Percentiles rank a stretch among this genome's conserved stretches.
Conservation (phyloP, 2,113 vertebrate species). For the Erythrolamprus reginae region DNA sequence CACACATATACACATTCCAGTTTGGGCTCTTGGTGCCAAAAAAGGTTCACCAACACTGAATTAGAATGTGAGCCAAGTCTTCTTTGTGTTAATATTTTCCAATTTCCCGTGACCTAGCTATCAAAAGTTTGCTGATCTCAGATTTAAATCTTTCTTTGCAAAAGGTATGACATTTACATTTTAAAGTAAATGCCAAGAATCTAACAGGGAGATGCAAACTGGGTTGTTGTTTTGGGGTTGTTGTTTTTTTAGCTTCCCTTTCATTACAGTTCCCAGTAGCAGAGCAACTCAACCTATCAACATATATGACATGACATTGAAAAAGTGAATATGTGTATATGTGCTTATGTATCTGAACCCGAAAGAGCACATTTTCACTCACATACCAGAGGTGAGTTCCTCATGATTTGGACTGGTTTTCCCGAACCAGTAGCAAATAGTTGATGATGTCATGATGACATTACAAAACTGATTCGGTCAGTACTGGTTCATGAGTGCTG, state of each 20-base stretch:
- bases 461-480: too few relatives aligned
- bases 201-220: not conserved
- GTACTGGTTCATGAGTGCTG: too few relatives aligned
- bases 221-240: not conserved
- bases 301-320: not conserved
- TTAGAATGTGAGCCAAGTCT: too few relatives aligned
- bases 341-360: not conserved
- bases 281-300: not conserved
- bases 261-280: not conserved
- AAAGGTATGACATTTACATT: not conserved
- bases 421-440: too few relatives aligned
- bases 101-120: not conserved
- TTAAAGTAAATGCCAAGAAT: not conserved
- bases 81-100: not conserved
- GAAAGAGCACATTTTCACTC: not conserved
- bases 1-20: too few relatives aligned
- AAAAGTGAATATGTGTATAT: not conserved
- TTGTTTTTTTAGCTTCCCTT: not conserved
- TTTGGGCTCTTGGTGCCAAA: too few relatives aligned
- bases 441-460: too few relatives aligned
- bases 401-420: too few relatives aligned
- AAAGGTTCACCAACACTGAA: too few relatives aligned
- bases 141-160: not conserved
- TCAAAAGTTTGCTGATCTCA: not conserved
- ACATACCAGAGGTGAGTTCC: not conserved